Percentiles rank a stretch among this genome's conserved stretches.
Conservation (phyloP, 1,140 invertebrate species). For the Drosophila chauvacae region DNA sequence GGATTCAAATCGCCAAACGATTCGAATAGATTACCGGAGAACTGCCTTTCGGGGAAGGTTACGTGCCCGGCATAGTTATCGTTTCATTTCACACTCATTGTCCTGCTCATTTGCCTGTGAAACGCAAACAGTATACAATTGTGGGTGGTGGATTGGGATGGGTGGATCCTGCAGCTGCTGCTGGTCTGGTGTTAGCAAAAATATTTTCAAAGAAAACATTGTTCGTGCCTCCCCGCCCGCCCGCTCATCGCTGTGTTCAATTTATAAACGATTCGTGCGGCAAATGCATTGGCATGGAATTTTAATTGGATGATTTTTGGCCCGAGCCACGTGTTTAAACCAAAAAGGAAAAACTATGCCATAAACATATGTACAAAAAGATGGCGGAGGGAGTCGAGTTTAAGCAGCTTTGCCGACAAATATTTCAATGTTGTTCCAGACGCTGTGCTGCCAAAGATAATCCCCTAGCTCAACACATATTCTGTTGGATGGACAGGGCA, state of each 20-base stretch:
- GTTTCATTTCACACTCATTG: slow-evolving; percentile 47
- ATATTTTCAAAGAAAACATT: slow-evolving; percentile 81
- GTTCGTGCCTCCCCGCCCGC: slow-evolving; percentile 25
- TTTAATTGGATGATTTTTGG: slow-evolving; percentile 81
- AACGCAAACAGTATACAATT: slow-evolving; percentile 34
- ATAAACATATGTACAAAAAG: slow-evolving; percentile 48
- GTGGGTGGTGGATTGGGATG: background rate
- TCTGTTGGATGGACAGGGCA: slow-evolving; percentile 18
- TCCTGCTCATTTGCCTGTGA: slow-evolving; percentile 50
- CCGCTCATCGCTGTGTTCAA: background rate
- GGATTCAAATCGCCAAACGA: slow-evolving; percentile 41
- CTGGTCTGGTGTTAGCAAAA: slow-evolving; percentile 64
- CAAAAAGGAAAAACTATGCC: slow-evolving; percentile 46
- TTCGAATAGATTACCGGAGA: slow-evolving; percentile 14
- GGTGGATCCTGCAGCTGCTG: slow-evolving; percentile 7
- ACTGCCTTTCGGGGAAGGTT: slow-evolving; percentile 12
- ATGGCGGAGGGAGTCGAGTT: slow-evolving; percentile 14
- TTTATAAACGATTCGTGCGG: slow-evolving; percentile 70
- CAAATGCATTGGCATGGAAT: slow-evolving; percentile 79
- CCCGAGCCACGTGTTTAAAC: slow-evolving; percentile 56
- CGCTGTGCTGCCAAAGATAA: slow-evolving; percentile 65
- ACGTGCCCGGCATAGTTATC: slow-evolving; percentile 52
- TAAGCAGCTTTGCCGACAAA: slow-evolving; percentile 62
- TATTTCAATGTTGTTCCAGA: slow-evolving; percentile 62
- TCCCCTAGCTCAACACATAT: slow-evolving; percentile 61